Evolutionary conservation across 2,888 invertebrate genomes (phyloP), one percentile per base, ranked within the genome.

Genomic region (Desoria tigrina): DNA sequence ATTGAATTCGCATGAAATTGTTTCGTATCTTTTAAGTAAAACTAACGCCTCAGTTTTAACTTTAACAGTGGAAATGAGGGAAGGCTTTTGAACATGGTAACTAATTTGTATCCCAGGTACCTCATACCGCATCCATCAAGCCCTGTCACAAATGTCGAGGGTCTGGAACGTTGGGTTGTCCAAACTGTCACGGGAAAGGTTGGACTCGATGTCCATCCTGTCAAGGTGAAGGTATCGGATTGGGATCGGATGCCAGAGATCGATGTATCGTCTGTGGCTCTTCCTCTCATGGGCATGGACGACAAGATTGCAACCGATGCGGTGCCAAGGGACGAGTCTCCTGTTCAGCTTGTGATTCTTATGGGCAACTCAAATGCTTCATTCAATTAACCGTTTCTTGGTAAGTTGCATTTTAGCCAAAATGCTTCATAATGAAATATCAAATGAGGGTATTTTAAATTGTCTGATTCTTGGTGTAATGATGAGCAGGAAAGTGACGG

Each of bases 61-160:
- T n/a, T n/a, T n/a, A n/a, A n/a, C n/a, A n/a, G n/a, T n/a, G n/a
- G n/a, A n/a, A n/a, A n/a, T n/a, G n/a, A n/a, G n/a, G 16, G 23
- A 24, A 14, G 7, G 51, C 6, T 51, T 21, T 21, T 11, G 49
- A 49, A 9, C 39, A n/a, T n/a, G n/a, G 21, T n/a, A 18, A 49
- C 18, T 49, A 16, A 7, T 49, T 49, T 11, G 18, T 18, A 24
- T 21, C 3, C 24, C 79, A 80, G 77, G 83, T 84, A 11, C 84
- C 84, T 2, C 83, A 83, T 74, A 84, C 84, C 14, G 80, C 82
- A 3, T 80, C 80, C 2, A 79, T 83, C 14, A 81, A 81, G 77
- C 79, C 79, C 9, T 81, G 81, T 69, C 81, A 82, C 75, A 76
- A 78, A 18, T 82, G 82, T 72, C 77, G 78, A 58, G 82, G 72